Conservation (phyloP, 2,797 vertebrate genomes). For the Monodelphis domestica region DNA sequence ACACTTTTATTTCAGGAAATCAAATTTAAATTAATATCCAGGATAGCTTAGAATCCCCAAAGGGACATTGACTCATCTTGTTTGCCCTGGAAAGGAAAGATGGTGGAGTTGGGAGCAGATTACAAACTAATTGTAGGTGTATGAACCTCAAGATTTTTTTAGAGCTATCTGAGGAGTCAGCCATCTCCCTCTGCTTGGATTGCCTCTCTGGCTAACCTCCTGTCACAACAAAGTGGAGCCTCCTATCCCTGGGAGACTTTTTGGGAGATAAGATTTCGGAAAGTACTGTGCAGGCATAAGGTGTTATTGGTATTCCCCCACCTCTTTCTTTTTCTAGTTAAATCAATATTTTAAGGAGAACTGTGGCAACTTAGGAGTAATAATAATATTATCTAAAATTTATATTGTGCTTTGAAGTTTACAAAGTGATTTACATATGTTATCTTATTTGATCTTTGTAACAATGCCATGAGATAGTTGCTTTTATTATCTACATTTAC, state of each 20-base stretch:
- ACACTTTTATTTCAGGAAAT: not conserved
- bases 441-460: not conserved
- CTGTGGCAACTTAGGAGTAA: not conserved
- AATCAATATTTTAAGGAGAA: not conserved
- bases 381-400: not conserved
- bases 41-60: not conserved
- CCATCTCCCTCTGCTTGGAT: not conserved
- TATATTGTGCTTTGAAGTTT: not conserved
- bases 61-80: not conserved
- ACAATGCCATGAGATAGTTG: not conserved
- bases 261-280: not conserved
- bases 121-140: not conserved
- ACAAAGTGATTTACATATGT: not conserved
- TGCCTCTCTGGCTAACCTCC: not conserved
- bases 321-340: not conserved
- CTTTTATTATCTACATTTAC: not conserved
- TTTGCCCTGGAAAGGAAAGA: not conserved
- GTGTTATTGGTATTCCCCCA: not conserved
- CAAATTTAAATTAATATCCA: not conserved
- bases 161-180: not conserved
- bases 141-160: not conserved
- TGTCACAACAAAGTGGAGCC: not conserved
- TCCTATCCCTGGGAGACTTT: not conserved
- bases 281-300: not conserved
- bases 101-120: not conserved